These are phyloP conservation scores for Neolamprologus sp. DNA, from an alignment of 2,113 vertebrate species.

Conservation along the genomic window DNA sequence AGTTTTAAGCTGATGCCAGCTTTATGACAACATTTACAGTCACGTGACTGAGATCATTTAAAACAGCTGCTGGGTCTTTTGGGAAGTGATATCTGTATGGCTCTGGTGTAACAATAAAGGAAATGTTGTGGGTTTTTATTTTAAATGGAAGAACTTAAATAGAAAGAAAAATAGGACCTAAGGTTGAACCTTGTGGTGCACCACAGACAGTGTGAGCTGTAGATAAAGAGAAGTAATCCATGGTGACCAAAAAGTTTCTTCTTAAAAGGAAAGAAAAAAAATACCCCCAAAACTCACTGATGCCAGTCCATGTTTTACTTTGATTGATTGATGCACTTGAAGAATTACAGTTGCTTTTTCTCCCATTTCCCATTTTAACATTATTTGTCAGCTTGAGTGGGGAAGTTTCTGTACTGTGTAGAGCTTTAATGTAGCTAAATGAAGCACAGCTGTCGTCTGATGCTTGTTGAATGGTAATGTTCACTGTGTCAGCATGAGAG, in stretches of 20 bases:
- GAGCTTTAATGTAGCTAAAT: not conserved
- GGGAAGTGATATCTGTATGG: not conserved
- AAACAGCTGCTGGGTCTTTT: not conserved
- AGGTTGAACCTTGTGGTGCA: not conserved
- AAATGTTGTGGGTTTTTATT: rapidly evolving
- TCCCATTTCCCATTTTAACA: not conserved
- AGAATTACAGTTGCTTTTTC: not conserved
- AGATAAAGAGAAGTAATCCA: not conserved
- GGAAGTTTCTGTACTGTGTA: not conserved
- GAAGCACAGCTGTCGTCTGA: not conserved
- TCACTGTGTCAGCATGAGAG: not conserved
- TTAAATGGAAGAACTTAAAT: not conserved
- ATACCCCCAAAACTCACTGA: not conserved
- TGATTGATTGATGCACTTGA: not conserved
- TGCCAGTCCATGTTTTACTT: not conserved
- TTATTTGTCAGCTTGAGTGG: not conserved
- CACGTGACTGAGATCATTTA: not conserved
- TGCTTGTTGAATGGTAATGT: not conserved
- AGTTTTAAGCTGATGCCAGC: rapidly evolving
- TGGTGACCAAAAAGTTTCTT: rapidly evolving
- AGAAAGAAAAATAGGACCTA: not conserved
- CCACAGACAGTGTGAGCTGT: not conserved
- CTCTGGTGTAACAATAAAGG: not conserved
- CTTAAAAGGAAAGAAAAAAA: not conserved
- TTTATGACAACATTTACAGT: not conserved